Percentiles rank a stretch among this genome's conserved stretches.
Conservation (phyloP, 2,797 vertebrate species). For the Natrix natrix region DNA sequence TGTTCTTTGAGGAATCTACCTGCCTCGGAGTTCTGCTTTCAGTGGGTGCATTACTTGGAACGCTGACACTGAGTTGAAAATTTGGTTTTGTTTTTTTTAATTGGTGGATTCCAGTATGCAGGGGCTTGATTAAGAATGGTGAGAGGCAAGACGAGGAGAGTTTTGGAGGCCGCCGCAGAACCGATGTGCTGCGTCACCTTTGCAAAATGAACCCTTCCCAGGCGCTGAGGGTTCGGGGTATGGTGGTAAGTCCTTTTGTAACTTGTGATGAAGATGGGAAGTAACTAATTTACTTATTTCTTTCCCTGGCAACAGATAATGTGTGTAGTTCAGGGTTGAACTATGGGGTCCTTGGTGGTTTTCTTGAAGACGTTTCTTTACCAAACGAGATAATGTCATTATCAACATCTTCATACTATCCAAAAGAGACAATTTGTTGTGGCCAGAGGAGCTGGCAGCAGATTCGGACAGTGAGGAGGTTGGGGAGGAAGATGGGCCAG, state of each 20-base stretch:
- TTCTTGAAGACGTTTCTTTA: too few species aligned
- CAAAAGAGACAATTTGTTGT: background rate
- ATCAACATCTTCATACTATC: background rate
- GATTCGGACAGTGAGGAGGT: too few species aligned
- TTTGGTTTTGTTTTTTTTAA: background rate
- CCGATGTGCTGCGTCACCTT: slow-evolving; percentile 90
- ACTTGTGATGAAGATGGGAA: background rate
- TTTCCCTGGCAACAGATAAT: too few species aligned
- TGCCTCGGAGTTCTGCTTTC: too few species aligned
- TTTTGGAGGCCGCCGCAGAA: slow-evolving; percentile 88
- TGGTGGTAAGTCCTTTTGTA: slow-evolving; percentile 85
- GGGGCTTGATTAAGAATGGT: slow-evolving; percentile 95
- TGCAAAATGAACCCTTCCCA: slow-evolving; percentile 99
- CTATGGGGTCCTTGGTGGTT: too few species aligned
- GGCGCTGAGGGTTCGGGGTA: slow-evolving; percentile 93
- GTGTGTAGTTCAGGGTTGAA: too few species aligned
- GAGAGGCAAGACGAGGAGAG: slow-evolving; percentile 98
- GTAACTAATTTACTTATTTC: background rate
- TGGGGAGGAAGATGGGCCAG: too few species aligned
- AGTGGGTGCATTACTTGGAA: too few species aligned
- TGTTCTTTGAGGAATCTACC: too few species aligned
- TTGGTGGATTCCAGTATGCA: slow-evolving; percentile 78
- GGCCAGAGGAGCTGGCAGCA: too few species aligned
- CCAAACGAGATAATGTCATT: too few species aligned
- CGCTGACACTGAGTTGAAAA: background rate